These are phyloP conservation scores for Anoplolepis gracilipes DNA, from an alignment of 1,140 invertebrate genomes.

Conservation along the genomic window DNA sequence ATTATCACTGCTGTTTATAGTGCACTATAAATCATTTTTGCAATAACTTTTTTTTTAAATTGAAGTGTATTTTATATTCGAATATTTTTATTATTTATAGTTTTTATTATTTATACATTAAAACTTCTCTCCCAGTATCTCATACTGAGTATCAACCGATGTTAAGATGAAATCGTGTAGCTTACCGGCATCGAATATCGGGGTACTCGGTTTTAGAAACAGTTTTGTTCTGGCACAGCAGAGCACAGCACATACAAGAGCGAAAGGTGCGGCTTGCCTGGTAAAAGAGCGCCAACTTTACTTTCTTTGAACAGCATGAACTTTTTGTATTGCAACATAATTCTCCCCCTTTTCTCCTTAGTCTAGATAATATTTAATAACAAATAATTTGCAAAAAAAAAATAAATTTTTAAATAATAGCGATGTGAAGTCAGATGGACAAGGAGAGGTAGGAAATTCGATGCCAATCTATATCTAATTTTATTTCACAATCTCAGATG, in stretches of 20 bases:
- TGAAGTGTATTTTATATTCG: neutral
- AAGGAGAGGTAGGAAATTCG: neutral
- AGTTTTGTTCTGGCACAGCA: constrained; percentile 33
- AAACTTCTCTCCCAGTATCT: neutral
- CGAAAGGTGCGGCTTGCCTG: neutral
- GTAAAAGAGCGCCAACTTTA: constrained; percentile 42
- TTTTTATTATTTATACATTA: neutral
- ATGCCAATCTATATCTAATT: neutral
- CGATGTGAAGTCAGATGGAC: neutral
- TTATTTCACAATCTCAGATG: neutral
- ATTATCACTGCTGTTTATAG: too few species aligned
- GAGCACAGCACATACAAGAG: constrained; percentile 60
- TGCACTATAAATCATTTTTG: neutral
- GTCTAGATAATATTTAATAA: neutral
- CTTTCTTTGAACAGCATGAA: neutral
- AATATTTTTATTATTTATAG: neutral
- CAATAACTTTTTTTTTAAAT: neutral
- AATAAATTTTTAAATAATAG: neutral
- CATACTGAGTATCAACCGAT: constrained; percentile 8
- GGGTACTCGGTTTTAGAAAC: neutral
- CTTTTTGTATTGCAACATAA: neutral
- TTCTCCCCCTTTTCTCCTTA: too few species aligned
- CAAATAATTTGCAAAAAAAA: neutral
- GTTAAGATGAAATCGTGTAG: neutral
- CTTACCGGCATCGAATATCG: constrained; percentile 32